Evolutionary conservation across 2,113 vertebrate genomes (phyloP), one percentile per base, ranked within the genome.

Genomic region (Charadrius vociferus): DNA sequence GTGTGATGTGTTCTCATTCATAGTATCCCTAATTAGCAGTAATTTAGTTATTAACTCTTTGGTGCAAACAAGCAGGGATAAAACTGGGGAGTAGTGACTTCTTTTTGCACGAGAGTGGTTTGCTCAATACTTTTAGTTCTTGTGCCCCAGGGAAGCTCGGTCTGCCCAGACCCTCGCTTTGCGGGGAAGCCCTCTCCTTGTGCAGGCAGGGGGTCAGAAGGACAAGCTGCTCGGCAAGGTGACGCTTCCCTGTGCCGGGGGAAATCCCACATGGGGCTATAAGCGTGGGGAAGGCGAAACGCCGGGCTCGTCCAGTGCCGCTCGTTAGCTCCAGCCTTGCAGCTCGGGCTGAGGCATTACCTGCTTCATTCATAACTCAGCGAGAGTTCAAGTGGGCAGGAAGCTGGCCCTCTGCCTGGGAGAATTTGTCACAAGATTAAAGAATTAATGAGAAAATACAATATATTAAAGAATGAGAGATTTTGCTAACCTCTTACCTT

Each of bases 401-500:
- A 96, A 96, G 91, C 81, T 97, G 97, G 96, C 96, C 91, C 59
- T 53, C 37, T 93, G 97, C 97, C 97, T 74, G 4, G 96, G 84
- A 81, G 96, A 93, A 97, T 97, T 95, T 97, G 90, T 96, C 96
- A 97, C 67, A 39, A 70, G 94, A 91, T 93, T 87, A 95, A 89
- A 43, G 94, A 96, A 96, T 96, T 97, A 97, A 97, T 97, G 96
- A 94, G 92, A 87, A 97, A 91, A 92, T 97, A 91, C 96, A 93
- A 97, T 96, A 83, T 95, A 95, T 95, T 97, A 97, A 97, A 88
- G 93, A 86, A 80, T 88, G 95, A 95, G 95, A 77, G 91, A 93
- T 95, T 97, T 96, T 81, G 81, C 71, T 97, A 96, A 96, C 96
- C 97, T 95, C 96, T 97, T 97, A 95, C 97, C 97, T 96, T 95